Conservation (phyloP, 1,140 invertebrate species). For the Melanaphis sacchari region DNA sequence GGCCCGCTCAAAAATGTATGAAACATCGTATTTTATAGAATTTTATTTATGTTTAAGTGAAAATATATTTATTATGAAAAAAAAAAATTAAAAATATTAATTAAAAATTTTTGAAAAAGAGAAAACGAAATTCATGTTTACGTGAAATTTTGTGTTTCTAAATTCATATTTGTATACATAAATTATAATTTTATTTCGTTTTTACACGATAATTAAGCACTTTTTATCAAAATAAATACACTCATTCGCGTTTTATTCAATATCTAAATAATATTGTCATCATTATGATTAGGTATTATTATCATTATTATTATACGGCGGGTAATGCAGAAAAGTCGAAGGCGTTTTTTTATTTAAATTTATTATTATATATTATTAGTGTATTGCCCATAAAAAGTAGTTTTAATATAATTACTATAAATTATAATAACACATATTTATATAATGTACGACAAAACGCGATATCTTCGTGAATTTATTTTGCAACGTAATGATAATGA, state of each 20-base stretch:
- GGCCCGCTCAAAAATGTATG: constrained; percentile 26
- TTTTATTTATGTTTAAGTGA: neutral
- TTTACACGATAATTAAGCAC: constrained; percentile 8
- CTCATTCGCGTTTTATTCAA: neutral
- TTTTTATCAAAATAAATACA: constrained; percentile 9
- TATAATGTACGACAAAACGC: neutral
- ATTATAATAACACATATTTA: neutral
- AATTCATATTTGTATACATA: neutral
- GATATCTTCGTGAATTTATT: neutral
- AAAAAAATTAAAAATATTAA: neutral
- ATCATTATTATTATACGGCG: neutral
- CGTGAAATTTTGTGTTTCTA: neutral
- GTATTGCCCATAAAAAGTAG: neutral
- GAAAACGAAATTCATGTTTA: neutral
- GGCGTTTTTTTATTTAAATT: neutral
- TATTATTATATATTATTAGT: neutral
- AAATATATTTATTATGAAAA: constrained; percentile 11
- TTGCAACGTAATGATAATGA: neutral
- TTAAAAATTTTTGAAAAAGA: neutral
- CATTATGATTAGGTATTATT: neutral
- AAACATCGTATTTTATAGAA: constrained; percentile 20
- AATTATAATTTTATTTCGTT: neutral
- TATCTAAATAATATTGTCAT: neutral
- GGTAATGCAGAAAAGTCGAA: neutral
- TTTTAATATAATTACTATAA: neutral